Base-by-base conservation (phyloP, 2,797 vertebrate species). In the Aeoliscus strigatus region DNA sequence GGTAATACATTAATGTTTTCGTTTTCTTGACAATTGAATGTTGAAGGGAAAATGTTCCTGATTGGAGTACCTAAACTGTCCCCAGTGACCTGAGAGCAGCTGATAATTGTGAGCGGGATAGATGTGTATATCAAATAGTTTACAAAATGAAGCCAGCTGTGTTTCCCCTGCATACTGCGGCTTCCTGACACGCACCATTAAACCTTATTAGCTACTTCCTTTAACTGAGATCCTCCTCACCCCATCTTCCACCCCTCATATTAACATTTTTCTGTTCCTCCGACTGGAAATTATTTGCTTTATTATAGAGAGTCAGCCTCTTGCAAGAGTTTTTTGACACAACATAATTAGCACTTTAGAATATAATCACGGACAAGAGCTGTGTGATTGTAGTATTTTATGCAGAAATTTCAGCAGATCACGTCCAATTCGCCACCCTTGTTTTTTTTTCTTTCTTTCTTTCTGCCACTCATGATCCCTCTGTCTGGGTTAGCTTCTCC, bases 131-230 rank as follows among this genome's bases (percentile, higher is more conserved):
- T 97, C 90, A 94, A 94, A 97, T 91, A 97, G 94, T 98, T 97
- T 97, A 97, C 94, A 94, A 96, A 98, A 97, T 97, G 93, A 94
- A 98, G 92, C 93, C 96, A 98, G 95, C 96, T 98, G 93, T 98
- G 93, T 98, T 98, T 98, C 91, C 91, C 93, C 88, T 91, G 90
- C 92, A 93, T 90, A 91, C 90, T 93, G 92, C 90, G 91, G 93
- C 94, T 98, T 98, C 95, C 94, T 98, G 94, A 94, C 94, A 98
- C 81, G 93, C 93, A 94, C 92, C 95, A 97, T 98, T 98, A 98
- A 96, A 96, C 93, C 93, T 97, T 95, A 98, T 98, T 98, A 98
- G 94, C 94, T 91, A 91, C 93, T 96, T 98, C 94, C 95, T 95
- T 93, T 93, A 91, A 91, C 93, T 88, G 92, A 94, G 92, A 94